Conservation (phyloP, 2,888 invertebrate species). For the Tuberolachnus salignus region DNA sequence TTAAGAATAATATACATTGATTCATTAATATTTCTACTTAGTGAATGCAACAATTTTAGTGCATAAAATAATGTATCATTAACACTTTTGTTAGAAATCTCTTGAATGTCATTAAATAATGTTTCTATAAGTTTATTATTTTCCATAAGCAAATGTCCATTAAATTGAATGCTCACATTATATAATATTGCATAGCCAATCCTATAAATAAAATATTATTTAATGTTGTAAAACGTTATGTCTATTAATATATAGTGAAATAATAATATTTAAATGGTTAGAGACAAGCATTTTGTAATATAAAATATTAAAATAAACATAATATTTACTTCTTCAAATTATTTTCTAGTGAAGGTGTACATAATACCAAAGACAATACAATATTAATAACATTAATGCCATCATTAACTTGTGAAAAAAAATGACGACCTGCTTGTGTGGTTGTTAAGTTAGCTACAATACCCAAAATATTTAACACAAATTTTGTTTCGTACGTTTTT, state of each 20-base stretch:
- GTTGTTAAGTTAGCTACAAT: slow-evolving; percentile 33
- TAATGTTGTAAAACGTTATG: neutral
- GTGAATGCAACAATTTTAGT: slow-evolving; percentile 13
- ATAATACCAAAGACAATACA: neutral
- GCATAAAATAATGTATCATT: slow-evolving; percentile 13
- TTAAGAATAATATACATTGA: slow-evolving; percentile 38
- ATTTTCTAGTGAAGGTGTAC: slow-evolving; percentile 16
- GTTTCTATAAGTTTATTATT: slow-evolving; percentile 34
- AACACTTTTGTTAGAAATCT: neutral
- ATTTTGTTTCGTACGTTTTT: slow-evolving; percentile 16
- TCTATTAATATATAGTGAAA: too few species aligned
- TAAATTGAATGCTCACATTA: slow-evolving; percentile 34
- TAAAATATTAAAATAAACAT: too few species aligned
- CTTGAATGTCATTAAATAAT: slow-evolving; percentile 20
- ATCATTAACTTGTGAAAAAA: slow-evolving; percentile 36
- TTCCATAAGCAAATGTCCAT: slow-evolving; percentile 37
- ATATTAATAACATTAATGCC: slow-evolving; percentile 23
- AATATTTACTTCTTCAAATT: slow-evolving; percentile 39
- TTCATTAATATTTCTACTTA: slow-evolving; percentile 26
- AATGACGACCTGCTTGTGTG: slow-evolving; percentile 23
- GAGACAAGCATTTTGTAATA: too few species aligned
- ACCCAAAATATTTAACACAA: slow-evolving; percentile 30
- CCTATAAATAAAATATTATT: neutral
- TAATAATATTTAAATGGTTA: too few species aligned
- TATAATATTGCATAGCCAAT: slow-evolving; percentile 13